Conservation (phyloP, 2,888 invertebrate species). For the Achlya flavicornis region DNA sequence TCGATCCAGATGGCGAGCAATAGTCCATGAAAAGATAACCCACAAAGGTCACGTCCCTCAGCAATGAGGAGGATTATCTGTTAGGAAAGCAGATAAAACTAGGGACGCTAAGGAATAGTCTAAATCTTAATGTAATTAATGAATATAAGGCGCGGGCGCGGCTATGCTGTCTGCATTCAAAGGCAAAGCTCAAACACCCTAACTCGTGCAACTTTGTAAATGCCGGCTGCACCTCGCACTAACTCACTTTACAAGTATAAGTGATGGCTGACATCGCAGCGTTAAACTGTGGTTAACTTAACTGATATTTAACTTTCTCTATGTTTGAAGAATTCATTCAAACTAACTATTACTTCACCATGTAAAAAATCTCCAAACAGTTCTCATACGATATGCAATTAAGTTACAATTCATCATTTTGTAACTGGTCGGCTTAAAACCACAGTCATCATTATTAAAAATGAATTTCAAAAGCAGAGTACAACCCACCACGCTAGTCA, state of each 20-base stretch:
- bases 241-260: conserved; percentile 33
- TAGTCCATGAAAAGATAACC: too few species aligned
- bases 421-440: too few species aligned
- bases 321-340: background rate
- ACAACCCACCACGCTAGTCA: conserved; percentile 20
- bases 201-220: conserved; percentile 39
- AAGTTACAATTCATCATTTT: too few species aligned
- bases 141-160: background rate
- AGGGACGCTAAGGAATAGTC: too few species aligned
- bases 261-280: background rate
- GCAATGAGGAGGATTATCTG: too few species aligned
- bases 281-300: background rate
- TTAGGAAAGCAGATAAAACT: too few species aligned
- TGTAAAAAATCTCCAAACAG: too few species aligned
- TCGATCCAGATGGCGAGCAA: too few species aligned
- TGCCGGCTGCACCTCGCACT: conserved; percentile 35
- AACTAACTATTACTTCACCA: too few species aligned
- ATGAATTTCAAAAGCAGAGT: conserved; percentile 7
- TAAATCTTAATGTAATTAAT: conserved; percentile 3
- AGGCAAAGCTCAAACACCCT: conserved; percentile 26
- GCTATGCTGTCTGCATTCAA: conserved; percentile 22
- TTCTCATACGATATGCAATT: too few species aligned
- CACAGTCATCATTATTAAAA: too few species aligned
- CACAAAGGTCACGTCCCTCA: too few species aligned
- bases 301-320: background rate